Percentiles rank a stretch among this genome's conserved stretches.
Evolutionary conservation across 2,113 vertebrate species (phyloP).

Genomic region (Rafetus swinhoei): DNA sequence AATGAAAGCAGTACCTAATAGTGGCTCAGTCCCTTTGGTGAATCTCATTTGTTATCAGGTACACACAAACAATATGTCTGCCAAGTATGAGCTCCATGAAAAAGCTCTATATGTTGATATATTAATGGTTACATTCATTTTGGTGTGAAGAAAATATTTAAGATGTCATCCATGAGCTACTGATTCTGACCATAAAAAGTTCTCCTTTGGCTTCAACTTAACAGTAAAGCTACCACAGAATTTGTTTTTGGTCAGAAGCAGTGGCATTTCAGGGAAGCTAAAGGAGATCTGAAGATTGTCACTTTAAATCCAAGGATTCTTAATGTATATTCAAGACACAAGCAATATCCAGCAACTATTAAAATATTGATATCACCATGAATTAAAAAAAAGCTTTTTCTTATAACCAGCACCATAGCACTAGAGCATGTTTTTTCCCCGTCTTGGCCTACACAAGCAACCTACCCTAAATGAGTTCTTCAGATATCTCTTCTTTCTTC

Average conservation of each 20-base stretch:
- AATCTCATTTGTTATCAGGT: neutral
- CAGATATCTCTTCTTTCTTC: constrained; percentile 16
- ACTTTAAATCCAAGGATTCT: rapidly evolving
- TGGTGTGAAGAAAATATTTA: neutral
- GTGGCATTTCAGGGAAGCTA: neutral
- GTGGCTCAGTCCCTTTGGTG: neutral
- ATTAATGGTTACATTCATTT: neutral
- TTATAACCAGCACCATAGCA: neutral
- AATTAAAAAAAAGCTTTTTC: neutral
- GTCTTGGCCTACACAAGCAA: neutral
- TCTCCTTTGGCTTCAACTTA: neutral
- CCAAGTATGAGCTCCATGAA: neutral
- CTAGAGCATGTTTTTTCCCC: neutral
- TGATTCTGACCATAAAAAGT: neutral
- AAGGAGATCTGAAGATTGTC: neutral
- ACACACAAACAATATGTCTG: neutral
- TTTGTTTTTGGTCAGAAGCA: neutral
- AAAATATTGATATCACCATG: neutral
- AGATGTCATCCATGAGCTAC: rapidly evolving
- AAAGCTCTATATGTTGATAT: neutral
- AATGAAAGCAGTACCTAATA: neutral
- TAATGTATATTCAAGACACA: neutral
- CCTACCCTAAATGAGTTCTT: constrained; percentile 10
- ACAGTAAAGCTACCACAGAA: neutral
- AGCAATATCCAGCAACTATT: neutral